Evolutionary conservation across 2,797 vertebrate genomes (phyloP).

Genomic region (Manis crassicaudata): DNA sequence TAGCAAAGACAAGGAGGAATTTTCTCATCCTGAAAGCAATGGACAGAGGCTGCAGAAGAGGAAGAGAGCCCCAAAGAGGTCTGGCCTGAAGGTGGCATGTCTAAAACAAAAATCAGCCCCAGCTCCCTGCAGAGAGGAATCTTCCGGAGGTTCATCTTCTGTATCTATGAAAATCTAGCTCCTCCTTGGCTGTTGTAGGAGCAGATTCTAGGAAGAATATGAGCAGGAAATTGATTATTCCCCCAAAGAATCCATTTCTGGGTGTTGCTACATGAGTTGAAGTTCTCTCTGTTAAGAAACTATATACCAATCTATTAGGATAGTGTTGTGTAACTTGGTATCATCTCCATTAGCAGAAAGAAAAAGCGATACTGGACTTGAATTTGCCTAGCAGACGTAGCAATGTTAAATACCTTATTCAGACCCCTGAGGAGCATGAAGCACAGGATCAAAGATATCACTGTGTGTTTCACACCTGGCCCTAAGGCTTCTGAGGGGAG

Average conservation of each 20-base stretch:
- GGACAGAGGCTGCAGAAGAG: neutral
- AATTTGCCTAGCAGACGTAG: neutral
- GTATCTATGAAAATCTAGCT: neutral
- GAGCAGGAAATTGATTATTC: neutral
- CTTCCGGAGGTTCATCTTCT: neutral
- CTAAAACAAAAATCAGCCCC: neutral
- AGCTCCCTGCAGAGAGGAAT: neutral
- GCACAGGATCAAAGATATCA: neutral
- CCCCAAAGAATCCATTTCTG: neutral
- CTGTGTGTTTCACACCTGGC: neutral
- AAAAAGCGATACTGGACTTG: neutral
- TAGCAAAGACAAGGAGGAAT: neutral
- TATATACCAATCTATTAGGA: neutral
- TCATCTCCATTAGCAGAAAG: neutral
- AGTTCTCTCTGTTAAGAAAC: constrained; percentile 25
- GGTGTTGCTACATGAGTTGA: neutral
- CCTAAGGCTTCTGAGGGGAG: neutral
- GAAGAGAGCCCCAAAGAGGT: neutral
- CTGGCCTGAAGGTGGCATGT: neutral
- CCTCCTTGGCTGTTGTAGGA: neutral
- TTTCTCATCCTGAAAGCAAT: neutral
- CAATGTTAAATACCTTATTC: neutral
- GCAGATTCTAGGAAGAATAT: neutral
- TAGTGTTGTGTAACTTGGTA: neutral
- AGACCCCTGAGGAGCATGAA: neutral